Evolutionary conservation across 2,888 invertebrate species (phyloP), one percentile per base, ranked within the genome.

Genomic region (Apeira syringaria): DNA sequence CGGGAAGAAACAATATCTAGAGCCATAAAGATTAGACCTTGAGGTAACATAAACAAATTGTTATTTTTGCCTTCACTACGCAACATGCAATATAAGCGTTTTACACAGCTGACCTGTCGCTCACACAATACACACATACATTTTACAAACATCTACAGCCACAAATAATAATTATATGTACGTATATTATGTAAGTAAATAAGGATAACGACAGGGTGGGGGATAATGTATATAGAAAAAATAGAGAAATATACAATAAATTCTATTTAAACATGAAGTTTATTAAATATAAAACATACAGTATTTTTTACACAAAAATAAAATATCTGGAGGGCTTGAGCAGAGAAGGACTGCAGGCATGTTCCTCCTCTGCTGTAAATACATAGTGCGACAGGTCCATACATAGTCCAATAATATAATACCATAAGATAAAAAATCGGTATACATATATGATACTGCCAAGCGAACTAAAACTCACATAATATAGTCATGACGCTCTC

Each of bases 231-330:
- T 84, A 87, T 83, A 88, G 77, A 80, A 80, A 65, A 76, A 85
- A 84, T 81, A 84, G 83, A 82, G 83, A 85, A 87, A 88, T 88
- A 89, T 89, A 88, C 86, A 71, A 86, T 87, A 89, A 81, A 87
- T 73, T 80, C 82, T 89, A 89, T 88, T 85, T 84, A 87, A 89
- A 86, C 86, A 85, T 87, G 86, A 87, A 89, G 80, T 89, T 89
- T 89, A 88, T 89, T 89, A 84, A 86, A 85, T 84, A 80, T 75
- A 80, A 85, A 89, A 86, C 87, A 88, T 89, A 89, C 88, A 89
- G 80, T 84, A 80, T 73, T 74, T 80, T 83, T 85, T 88, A 87
- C 85, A 87, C 84, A 87, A 88, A n/a, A 89, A 88, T 87, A 84
- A 83, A 85, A 86, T 84, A 87, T 88, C 80, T 85, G 87, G 82